phyloP scores from a whole-genome alignment of 2,797 vertebrate genomes.

The Notolabrus celidotus region DNA sequence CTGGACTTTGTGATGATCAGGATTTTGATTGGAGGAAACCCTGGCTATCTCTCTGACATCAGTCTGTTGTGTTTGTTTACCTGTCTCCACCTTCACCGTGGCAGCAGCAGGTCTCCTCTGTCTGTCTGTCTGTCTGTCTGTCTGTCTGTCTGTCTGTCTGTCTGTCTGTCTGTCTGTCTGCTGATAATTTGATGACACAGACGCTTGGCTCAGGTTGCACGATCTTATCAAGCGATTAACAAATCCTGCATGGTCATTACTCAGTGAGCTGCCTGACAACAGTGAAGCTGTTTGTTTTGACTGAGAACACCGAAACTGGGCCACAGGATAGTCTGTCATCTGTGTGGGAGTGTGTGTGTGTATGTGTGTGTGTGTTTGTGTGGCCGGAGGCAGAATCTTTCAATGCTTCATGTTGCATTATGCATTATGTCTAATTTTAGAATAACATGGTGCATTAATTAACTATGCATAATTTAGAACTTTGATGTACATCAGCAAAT shows the following conservation, averaged over 20 bases:
- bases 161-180: not conserved
- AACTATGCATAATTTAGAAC: no score
- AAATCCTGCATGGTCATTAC: slow-evolving; percentile 58
- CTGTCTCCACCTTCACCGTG: slow-evolving; percentile 27
- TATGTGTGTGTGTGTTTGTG: slow-evolving; percentile 7
- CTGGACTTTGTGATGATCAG: not conserved
- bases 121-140: not conserved
- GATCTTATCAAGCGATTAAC: slow-evolving; percentile 69
- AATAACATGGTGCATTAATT: not conserved
- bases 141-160: not conserved
- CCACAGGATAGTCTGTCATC: slow-evolving; percentile 23
- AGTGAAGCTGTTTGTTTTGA: slow-evolving; percentile 61
- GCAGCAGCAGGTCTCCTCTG: slow-evolving; percentile 11
- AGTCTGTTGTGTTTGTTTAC: slow-evolving; percentile 20
- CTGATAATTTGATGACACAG: slow-evolving; percentile 25
- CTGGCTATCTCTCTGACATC: not conserved
- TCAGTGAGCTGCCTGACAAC: slow-evolving; percentile 71
- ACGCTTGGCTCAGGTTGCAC: slow-evolving; percentile 65
- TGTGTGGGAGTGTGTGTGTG: slow-evolving; percentile 19
- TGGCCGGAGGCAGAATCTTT: not conserved
- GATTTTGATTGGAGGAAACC: not conserved
- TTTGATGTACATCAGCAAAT: not conserved
- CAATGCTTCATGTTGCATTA: not conserved
- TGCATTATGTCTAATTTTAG: not conserved
- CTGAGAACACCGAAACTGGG: slow-evolving; percentile 51